A percentile compares a stretch with the other conserved stretches of the same genome.
Evolutionary conservation across 1,140 invertebrate species (phyloP).

Genomic region (Heliconius himera): DNA sequence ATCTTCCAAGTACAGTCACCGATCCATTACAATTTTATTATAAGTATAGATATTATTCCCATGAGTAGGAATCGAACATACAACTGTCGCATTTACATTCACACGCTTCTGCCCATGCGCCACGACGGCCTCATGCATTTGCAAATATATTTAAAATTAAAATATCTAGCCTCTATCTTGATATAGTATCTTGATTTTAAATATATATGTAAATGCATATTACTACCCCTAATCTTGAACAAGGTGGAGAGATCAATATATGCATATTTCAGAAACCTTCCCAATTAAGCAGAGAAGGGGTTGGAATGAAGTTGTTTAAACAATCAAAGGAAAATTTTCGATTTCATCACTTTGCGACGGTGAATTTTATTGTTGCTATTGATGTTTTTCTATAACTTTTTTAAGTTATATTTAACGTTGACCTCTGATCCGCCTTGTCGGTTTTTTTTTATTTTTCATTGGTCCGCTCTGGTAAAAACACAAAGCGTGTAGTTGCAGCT

Average conservation of each 20-base stretch:
- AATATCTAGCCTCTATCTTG: no score
- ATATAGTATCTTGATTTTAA: not conserved
- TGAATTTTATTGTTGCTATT: constrained; percentile 52
- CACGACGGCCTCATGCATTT: not conserved
- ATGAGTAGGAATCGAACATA: not conserved
- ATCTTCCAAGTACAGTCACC: no score
- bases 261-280: constrained; percentile 17
- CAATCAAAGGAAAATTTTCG: constrained; percentile 48
- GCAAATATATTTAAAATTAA: not conserved
- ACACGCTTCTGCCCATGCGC: not conserved
- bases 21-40: no score
- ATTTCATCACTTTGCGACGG: constrained; percentile 43
- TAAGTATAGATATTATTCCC: no score
- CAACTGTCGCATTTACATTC: not conserved
- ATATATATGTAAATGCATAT: not conserved
- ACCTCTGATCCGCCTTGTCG: no score
- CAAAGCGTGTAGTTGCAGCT: no score
- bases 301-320: constrained; percentile 43
- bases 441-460: no score
- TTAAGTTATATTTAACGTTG: no score
- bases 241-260: not conserved
- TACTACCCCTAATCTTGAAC: not conserved
- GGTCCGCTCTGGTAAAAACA: no score
- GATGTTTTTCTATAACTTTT: constrained; percentile 15
- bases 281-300: constrained; percentile 32